Evolutionary conservation across 2,888 invertebrate genomes (phyloP).

Genomic region (Rhagonycha fulva): DNA sequence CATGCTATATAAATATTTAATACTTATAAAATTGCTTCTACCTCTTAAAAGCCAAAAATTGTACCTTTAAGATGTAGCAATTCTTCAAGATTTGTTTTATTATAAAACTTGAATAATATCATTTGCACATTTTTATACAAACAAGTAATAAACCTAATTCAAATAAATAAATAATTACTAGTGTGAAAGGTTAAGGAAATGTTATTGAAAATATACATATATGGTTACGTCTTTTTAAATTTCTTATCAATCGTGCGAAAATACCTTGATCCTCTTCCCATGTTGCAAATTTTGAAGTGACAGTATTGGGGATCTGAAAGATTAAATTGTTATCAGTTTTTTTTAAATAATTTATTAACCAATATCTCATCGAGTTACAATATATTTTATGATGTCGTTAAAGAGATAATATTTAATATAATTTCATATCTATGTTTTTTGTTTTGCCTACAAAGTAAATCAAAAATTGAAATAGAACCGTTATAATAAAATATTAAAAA

Average conservation of each 20-base stretch:
- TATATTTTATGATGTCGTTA: neutral
- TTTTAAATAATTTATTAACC: slow-evolving; percentile 1
- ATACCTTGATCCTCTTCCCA: slow-evolving; percentile 60
- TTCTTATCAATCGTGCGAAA: slow-evolving; percentile 37
- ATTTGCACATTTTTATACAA: neutral
- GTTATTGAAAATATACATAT: neutral
- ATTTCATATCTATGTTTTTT: neutral
- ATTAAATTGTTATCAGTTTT: slow-evolving; percentile 16
- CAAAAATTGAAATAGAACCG: no score
- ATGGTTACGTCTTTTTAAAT: slow-evolving; percentile 13
- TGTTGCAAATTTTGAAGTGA: slow-evolving; percentile 72
- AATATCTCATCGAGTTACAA: neutral
- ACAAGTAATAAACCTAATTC: neutral
- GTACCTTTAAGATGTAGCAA: neutral
- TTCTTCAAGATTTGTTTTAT: neutral
- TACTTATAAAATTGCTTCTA: neutral
- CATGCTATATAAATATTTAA: neutral
- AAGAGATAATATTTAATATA: neutral
- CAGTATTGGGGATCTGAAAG: slow-evolving; percentile 68
- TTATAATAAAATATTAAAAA: no score
- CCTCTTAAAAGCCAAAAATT: neutral
- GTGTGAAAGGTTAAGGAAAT: neutral
- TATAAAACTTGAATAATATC: neutral
- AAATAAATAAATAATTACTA: neutral
- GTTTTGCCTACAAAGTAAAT: neutral